A percentile compares a stretch with the other conserved stretches of the same genome.
These are phyloP conservation scores for Microcebus ravelobensis DNA, from an alignment of 2,113 vertebrate species.

Conservation along the genomic window DNA sequence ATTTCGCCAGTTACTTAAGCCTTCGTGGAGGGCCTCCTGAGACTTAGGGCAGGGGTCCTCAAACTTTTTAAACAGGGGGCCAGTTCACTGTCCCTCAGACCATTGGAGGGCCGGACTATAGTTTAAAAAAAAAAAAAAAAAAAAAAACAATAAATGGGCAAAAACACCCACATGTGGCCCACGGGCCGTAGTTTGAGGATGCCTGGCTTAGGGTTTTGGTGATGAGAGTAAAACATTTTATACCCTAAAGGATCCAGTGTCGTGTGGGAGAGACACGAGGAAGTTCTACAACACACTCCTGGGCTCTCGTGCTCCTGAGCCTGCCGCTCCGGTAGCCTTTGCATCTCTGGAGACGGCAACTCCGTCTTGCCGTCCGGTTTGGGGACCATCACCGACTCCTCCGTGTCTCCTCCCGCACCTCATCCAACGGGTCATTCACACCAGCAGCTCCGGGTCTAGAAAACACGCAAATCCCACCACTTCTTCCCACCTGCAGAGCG, in stretches of 20 bases:
- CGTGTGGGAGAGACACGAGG: fast-evolving
- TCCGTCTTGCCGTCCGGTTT: fast-evolving
- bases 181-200: too few relatives aligned
- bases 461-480: fast-evolving
- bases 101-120: too few relatives aligned
- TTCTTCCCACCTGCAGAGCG: not conserved
- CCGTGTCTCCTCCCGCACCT: fast-evolving
- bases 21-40: fast-evolving
- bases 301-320: not conserved
- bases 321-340: not conserved
- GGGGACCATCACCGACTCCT: fast-evolving
- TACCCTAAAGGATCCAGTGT: fast-evolving
- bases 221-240: not conserved
- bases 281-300: fast-evolving
- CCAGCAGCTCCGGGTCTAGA: not conserved
- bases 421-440: fast-evolving
- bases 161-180: too few relatives aligned
- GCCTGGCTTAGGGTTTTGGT: not conserved
- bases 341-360: fast-evolving
- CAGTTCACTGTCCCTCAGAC: too few relatives aligned
- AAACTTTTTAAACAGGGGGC: too few relatives aligned
- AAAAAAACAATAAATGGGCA: too few relatives aligned
- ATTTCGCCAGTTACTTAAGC: not conserved
- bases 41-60: too few relatives aligned
- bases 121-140: too few relatives aligned